Evolutionary conservation across 2,888 invertebrate species (phyloP), one percentile per base, ranked within the genome.

Genomic region (Acanthosepion pharaonis): DNA sequence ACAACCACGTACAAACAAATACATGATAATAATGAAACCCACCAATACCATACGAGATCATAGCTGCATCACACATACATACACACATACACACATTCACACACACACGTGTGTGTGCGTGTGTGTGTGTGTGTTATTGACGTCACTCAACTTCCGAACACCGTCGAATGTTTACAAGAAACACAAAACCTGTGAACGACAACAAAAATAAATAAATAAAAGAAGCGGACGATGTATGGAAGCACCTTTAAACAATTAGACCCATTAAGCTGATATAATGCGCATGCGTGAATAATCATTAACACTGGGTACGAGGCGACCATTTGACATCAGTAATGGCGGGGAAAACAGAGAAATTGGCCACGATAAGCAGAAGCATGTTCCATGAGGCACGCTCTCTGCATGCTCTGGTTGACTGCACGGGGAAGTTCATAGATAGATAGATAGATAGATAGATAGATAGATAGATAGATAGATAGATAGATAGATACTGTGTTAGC

Each of bases 331-430:
- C 6, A 78, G n/a, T 78, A 15, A 33, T n/a, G 78, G n/a, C 78
- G 78, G 11, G 78, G n/a, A 11, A 78, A n/a, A 78, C 78, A 78
- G 78, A 33, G n/a, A n/a, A 78, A 78, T 78, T n/a, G 78, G 78
- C 78, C n/a, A 78, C 78, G 15, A 78, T 78, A 78, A 78, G 78
- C 78, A 78, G 78, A 78, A n/a, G 78, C 33, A 78, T 78, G 78
- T n/a, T 78, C 78, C n/a, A 33, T 78, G 78, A 78, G 78, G 78
- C 78, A 78, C 78, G 33, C n/a, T 78, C 78, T 78, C 78, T 78
- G 78, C 78, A 78, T 78, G 78, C 78, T 78, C 78, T 78, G 78
- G 78, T 78, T 78, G n/a, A n/a, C 33, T 78, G n/a, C 78, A 78
- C 25, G 25, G 25, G 2, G n/a, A 6, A 28, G n/a, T 28, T 11